Conservation (phyloP, 1,140 invertebrate species). For the Wasmannia auropunctata region DNA sequence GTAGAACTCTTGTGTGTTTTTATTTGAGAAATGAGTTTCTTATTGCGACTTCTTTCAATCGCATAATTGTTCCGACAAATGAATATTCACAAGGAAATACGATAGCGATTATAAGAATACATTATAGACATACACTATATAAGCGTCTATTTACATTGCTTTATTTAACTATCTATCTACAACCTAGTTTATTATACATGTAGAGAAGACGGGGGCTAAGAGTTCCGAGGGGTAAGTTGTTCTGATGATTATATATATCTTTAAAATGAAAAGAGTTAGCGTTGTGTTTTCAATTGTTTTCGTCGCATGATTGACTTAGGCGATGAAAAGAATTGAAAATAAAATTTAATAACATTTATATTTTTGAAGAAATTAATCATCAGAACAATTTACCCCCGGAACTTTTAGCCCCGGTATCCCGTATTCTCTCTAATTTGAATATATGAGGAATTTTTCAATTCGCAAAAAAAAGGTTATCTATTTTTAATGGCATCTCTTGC, state of each 20-base stretch:
- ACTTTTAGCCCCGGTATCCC: no score
- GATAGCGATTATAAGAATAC: neutral
- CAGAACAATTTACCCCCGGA: no score
- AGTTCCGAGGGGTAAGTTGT: no score
- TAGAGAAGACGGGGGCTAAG: no score
- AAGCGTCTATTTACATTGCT: neutral
- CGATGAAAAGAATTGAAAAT: no score
- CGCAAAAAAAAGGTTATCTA: neutral
- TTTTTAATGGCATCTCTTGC: neutral
- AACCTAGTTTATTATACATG: neutral
- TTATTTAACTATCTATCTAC: neutral
- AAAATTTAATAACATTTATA: no score
- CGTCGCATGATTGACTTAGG: no score
- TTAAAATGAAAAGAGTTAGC: no score
- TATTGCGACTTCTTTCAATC: neutral
- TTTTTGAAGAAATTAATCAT: no score
- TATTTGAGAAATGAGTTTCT: neutral
- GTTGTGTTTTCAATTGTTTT: no score
- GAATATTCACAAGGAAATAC: neutral
- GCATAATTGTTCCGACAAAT: neutral
- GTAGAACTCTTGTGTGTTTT: neutral
- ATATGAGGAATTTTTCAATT: neutral
- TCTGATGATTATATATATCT: no score
- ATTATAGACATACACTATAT: neutral
- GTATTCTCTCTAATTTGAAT: neutral